These are phyloP conservation scores for Blennius ocellaris DNA, from an alignment of 2,113 vertebrate species.

Conservation along the genomic window DNA sequence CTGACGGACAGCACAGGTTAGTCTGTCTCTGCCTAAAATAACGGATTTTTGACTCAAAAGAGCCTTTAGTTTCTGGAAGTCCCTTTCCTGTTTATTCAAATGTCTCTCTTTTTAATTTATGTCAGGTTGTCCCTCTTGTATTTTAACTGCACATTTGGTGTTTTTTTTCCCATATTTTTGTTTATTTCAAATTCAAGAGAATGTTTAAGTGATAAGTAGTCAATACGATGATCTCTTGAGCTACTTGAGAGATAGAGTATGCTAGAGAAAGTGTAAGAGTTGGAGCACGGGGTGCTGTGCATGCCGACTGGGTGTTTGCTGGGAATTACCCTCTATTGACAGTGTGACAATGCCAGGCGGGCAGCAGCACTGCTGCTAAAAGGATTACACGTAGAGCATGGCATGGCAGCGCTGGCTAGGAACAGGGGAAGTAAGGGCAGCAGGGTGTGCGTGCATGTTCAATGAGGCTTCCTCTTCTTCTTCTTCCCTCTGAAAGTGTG, in stretches of 20 bases:
- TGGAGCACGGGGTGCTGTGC: slow-evolving; percentile 23
- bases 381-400: slow-evolving; percentile 79
- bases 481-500: slow-evolving; percentile 34
- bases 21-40: slow-evolving; percentile 2
- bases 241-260: slow-evolving; percentile 40
- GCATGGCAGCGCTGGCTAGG: slow-evolving; percentile 55
- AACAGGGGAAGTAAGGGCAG: slow-evolving; percentile 34
- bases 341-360: slow-evolving; percentile 69
- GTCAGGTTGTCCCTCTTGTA: slow-evolving; percentile 26
- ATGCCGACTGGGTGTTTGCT: slow-evolving; percentile 59
- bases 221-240: slow-evolving; percentile 34
- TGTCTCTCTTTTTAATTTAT: slow-evolving; percentile 42
- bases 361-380: slow-evolving; percentile 68
- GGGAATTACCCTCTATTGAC: slow-evolving; percentile 74
- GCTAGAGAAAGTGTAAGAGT: slow-evolving; percentile 25
- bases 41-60: slow-evolving; percentile 46
- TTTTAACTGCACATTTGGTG: background rate
- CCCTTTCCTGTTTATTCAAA: slow-evolving; percentile 37
- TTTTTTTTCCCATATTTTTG: background rate
- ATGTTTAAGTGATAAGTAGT: slow-evolving; percentile 23
- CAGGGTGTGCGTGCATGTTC: slow-evolving; percentile 58
- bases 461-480: slow-evolving; percentile 49
- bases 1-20: slow-evolving; percentile 52
- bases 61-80: slow-evolving; percentile 26
- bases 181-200: slow-evolving; percentile 31